A percentile compares a stretch with the other conserved stretches of the same genome.
These are phyloP conservation scores for Plutomurus gul DNA, from an alignment of 1,140 invertebrate species.

Conservation along the genomic window DNA sequence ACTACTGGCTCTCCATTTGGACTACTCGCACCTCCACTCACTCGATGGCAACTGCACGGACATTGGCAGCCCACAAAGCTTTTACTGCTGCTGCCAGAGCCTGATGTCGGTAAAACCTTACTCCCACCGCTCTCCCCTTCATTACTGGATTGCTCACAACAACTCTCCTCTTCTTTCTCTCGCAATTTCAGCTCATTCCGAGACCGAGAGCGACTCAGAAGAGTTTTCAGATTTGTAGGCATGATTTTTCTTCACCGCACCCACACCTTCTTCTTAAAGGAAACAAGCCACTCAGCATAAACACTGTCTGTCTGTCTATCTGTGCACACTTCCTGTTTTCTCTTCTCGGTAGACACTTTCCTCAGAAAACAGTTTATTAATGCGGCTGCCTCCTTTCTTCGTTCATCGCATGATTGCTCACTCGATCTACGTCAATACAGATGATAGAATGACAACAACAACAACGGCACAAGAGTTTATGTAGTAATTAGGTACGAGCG, in stretches of 20 bases:
- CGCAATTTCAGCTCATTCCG: conserved; percentile 50
- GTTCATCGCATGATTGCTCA: too few species aligned
- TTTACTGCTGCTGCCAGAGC: not conserved
- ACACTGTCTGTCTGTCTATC: too few species aligned
- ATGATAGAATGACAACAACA: too few species aligned
- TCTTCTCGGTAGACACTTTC: too few species aligned
- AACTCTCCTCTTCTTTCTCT: conserved; percentile 31
- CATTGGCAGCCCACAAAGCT: not conserved
- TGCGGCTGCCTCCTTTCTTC: too few species aligned
- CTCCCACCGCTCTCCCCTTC: not conserved
- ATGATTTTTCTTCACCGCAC: conserved; percentile 30
- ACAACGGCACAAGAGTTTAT: too few species aligned
- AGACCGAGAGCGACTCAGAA: conserved; percentile 50
- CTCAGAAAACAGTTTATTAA: too few species aligned
- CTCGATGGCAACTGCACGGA: not conserved
- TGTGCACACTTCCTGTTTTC: too few species aligned
- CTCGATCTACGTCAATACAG: too few species aligned
- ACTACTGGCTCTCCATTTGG: not conserved
- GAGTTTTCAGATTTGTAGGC: conserved; percentile 52
- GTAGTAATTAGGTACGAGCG: too few species aligned
- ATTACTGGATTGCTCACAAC: not conserved
- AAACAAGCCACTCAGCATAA: not conserved
- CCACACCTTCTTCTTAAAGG: not conserved
- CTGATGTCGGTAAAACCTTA: not conserved
- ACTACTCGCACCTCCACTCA: not conserved